Base-by-base conservation (phyloP, 2,888 invertebrate genomes). In the Drosophila prostipennis region DNA sequence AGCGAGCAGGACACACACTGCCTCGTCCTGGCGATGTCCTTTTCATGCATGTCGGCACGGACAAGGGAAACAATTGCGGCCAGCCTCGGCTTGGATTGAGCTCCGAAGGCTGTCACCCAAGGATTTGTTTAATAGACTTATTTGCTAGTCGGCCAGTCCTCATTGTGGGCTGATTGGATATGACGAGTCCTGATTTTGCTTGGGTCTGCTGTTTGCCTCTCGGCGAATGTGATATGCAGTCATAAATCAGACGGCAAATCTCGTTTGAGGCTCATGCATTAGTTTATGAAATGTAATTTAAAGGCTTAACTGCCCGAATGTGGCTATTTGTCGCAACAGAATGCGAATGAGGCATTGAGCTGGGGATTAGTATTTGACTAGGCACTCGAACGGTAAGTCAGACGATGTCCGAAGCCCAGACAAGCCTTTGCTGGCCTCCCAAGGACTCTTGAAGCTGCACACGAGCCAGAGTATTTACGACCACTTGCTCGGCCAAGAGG, bases 121-220 rank as follows among this genome's bases (percentile, higher is more conserved):
- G 63, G 71, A 72, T 61, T 59, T 71, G 68, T 77, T 73, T 84
- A 84, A 77, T 72, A 52, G 72, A 74, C 68, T 74, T 39, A 43
- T 70, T 59, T 58, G 51, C 43, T 69, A 63, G 70, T 57, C 75
- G 59, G 63, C 57, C 46, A 51, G 64, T 64, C 57, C 43, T 58
- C 61, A 78, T 68, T 74, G 72, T 67, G 69, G 58, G 53, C 67
- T 85, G 79, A 82, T 82, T 87, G 84, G 79, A 79, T 74, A 60
- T 69, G 87, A 81, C 79, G 49, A 60, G 64, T 60, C 49, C 70
- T 72, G 78, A 79, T 87, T 76, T 34, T 74, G 68, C 54, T 54
- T 63, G 26, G 32, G 42, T 48, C 13, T 48, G 34, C 42, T n/a
- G 8, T 42, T 61, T 43, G 53, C 19, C 48, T 42, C 32, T 6